A percentile compares a stretch with the other conserved stretches of the same genome.
Evolutionary conservation across 2,113 vertebrate species (phyloP).

Genomic region (Tringa solitaria): DNA sequence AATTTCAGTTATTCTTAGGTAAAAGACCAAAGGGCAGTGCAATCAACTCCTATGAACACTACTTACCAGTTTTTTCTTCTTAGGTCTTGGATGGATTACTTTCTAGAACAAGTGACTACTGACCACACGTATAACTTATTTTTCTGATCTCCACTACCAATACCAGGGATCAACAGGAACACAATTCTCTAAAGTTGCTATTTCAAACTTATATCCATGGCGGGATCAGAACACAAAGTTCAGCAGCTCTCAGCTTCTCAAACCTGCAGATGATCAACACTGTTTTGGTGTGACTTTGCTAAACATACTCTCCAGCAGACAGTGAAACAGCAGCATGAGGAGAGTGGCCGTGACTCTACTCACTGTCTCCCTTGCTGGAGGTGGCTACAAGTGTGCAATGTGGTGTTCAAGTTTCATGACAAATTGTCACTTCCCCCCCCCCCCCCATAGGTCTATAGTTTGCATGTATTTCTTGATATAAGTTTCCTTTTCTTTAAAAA

Average conservation of each 20-base stretch:
- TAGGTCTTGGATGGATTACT: neutral
- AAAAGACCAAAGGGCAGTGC: neutral
- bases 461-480: neutral
- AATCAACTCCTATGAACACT: neutral
- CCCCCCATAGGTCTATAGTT: neutral
- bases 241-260: neutral
- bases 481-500: neutral
- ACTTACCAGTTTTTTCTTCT: neutral
- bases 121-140: neutral
- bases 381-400: accelerated
- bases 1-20: neutral
- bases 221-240: neutral
- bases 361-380: neutral
- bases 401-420: neutral
- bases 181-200: no score
- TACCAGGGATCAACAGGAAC: neutral
- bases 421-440: neutral
- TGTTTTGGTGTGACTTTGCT: neutral
- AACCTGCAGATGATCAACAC: neutral
- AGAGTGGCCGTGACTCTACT: neutral
- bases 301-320: neutral
- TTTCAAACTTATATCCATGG: neutral
- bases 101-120: neutral
- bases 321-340: neutral
- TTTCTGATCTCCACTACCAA: neutral